phyloP scores from a whole-genome alignment of 2,888 invertebrate genomes.

The Hydropsyche betteni region DNA sequence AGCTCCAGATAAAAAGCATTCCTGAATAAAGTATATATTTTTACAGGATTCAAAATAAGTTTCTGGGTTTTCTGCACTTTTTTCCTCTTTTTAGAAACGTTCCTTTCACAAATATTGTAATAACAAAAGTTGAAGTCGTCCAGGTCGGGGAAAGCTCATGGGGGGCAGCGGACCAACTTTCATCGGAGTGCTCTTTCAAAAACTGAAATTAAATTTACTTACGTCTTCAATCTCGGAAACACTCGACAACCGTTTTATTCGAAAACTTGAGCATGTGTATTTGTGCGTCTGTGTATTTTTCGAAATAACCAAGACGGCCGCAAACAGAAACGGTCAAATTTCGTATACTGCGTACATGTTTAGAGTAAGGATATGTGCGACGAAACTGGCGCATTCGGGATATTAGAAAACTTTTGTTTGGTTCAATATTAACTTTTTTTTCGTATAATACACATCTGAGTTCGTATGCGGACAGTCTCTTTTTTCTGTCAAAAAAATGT shows the following conservation, averaged over 20 bases:
- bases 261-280: slow-evolving; percentile 14
- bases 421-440: slow-evolving; percentile 1
- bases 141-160: slow-evolving; percentile 5
- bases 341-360: neutral
- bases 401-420: slow-evolving; percentile 25
- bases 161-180: slow-evolving; percentile 42
- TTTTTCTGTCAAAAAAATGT: too few species aligned
- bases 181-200: slow-evolving; percentile 47
- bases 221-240: slow-evolving; percentile 47
- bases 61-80: too few species aligned
- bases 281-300: slow-evolving; percentile 3
- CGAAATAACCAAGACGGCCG: slow-evolving; percentile 26
- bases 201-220: slow-evolving; percentile 52
- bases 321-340: slow-evolving; percentile 10
- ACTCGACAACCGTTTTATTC: slow-evolving; percentile 31
- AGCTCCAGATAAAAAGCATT: too few species aligned
- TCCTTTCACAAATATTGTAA: slow-evolving; percentile 23
- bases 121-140: slow-evolving; percentile 27
- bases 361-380: neutral
- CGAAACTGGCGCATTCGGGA: slow-evolving; percentile 13
- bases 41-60: too few species aligned
- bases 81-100: neutral
- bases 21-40: too few species aligned
- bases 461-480: too few species aligned
- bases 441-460: too few species aligned